Conservation (phyloP, 2,888 invertebrate genomes). For the Phania funesta region DNA sequence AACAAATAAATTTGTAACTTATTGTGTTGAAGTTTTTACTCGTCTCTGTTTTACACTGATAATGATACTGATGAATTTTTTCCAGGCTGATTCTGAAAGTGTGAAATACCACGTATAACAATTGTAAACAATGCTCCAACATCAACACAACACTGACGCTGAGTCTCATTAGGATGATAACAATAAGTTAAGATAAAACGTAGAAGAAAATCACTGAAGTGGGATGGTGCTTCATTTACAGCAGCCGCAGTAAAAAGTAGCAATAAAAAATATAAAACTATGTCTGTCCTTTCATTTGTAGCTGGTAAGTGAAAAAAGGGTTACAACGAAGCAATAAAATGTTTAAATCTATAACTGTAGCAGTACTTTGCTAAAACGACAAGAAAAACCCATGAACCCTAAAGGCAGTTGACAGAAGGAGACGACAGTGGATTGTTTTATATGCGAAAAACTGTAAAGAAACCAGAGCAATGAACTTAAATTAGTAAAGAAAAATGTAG, state of each 20-base stretch:
- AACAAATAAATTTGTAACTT: constrained; percentile 28
- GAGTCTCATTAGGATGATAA: not conserved
- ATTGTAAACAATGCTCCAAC: not conserved
- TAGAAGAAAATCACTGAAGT: not conserved
- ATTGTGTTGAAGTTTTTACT: constrained; percentile 26
- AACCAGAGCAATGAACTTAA: constrained; percentile 23
- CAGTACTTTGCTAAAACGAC: constrained; percentile 2
- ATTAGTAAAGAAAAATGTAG: constrained; percentile 3
- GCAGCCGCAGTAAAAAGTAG: not conserved
- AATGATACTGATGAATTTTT: not conserved
- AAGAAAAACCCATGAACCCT: constrained; percentile 45
- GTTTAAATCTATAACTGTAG: constrained; percentile 24
- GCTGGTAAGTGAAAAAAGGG: constrained; percentile 11
- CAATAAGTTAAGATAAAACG: constrained; percentile 14
- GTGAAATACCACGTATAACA: constrained; percentile 27
- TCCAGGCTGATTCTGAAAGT: constrained; percentile 1
- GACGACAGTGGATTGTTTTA: not conserved
- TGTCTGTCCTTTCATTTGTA: not conserved
- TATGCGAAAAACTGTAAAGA: not conserved
- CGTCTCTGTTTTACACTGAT: not conserved
- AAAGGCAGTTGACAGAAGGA: constrained; percentile 25
- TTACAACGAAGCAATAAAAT: constrained; percentile 47
- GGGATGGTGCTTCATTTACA: not conserved
- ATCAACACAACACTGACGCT: not conserved
- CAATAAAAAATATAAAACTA: not conserved